Evolutionary conservation across 2,888 invertebrate species (phyloP), one percentile per base, ranked within the genome.

Genomic region (Leptarthrus brevirostris): DNA sequence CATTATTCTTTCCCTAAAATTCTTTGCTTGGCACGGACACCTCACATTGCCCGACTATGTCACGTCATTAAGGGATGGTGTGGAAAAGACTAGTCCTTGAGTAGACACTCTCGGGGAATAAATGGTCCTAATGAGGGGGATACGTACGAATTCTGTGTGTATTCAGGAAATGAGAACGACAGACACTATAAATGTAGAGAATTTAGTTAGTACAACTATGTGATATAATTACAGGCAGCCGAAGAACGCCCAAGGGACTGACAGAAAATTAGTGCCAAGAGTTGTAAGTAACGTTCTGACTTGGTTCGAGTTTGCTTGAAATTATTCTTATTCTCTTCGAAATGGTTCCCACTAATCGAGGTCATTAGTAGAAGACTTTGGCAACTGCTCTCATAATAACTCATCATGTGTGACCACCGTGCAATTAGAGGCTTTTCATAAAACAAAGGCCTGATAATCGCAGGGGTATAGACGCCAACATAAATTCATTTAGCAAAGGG

Each of bases 281-380:
- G 16, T 66, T 26, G 47, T 30, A 69, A 52, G 34, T 52, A 69
- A 69, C 54, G 44, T 56, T 16, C 54, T 16, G 40, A 40, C 53
- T 53, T 53, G n/a, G 34, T 53, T 20, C 20, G 22, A 26, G 54
- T 54, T 44, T n/a, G 40, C 26, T 47, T 12, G 30, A 56, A 72
- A 56, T 49, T 56, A 72, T 58, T 72, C 47, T 72, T 72, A 58
- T 44, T 72, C 47, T 58, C 26, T 14, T 30, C 12, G 16, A 81
- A 83, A 82, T 82, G 79, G 80, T 79, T 77, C 79, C 80, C 81
- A 83, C 83, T 84, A 83, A 81, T 80, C 81, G 78, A 81, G 81
- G 82, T 83, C 83, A 83, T 83, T 83, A 83, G 81, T 80, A 81
- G 81, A 78, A 75, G 75, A 76, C 77, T 75, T 75, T 73, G 54